phyloP scores from a whole-genome alignment of 2,113 vertebrate genomes.

The Galeopterus variegatus region DNA sequence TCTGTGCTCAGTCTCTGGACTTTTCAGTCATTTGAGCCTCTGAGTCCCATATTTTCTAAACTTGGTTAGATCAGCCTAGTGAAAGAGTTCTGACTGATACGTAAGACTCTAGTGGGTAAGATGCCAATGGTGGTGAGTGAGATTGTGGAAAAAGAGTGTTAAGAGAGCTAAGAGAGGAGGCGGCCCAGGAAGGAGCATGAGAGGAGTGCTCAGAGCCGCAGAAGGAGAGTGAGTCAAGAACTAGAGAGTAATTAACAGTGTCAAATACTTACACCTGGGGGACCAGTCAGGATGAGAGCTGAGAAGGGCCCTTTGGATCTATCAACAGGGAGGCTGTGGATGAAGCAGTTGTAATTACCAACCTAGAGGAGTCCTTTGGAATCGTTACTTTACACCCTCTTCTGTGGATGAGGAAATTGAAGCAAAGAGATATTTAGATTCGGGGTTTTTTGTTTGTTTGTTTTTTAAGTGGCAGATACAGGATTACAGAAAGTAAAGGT shows the following conservation, averaged over 20 bases:
- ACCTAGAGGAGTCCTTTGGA: conserved; percentile 44
- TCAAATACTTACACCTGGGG: not conserved
- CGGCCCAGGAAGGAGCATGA: not conserved
- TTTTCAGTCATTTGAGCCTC: not conserved
- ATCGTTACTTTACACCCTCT: not conserved
- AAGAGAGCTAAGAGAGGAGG: not conserved
- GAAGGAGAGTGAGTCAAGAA: not conserved
- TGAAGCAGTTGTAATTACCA: conserved; percentile 20
- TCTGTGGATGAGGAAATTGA: conserved; percentile 56
- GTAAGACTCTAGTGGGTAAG: not conserved
- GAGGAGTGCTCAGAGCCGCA: not conserved
- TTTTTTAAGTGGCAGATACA: not conserved
- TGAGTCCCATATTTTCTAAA: not conserved
- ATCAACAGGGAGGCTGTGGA: conserved; percentile 58
- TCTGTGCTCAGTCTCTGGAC: not conserved
- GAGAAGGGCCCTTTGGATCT: conserved; percentile 56
- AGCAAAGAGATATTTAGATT: not conserved
- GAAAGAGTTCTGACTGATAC: not conserved
- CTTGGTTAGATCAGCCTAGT: not conserved
- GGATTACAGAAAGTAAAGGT: conserved; percentile 2
- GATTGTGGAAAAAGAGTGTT: not conserved
- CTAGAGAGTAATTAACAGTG: conserved; percentile 2
- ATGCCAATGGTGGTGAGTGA: not conserved
- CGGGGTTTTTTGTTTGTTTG: not conserved
- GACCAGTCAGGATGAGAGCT: not conserved